Evolutionary conservation across 2,888 invertebrate species (phyloP).

Genomic region (Malthinus flaveolus): DNA sequence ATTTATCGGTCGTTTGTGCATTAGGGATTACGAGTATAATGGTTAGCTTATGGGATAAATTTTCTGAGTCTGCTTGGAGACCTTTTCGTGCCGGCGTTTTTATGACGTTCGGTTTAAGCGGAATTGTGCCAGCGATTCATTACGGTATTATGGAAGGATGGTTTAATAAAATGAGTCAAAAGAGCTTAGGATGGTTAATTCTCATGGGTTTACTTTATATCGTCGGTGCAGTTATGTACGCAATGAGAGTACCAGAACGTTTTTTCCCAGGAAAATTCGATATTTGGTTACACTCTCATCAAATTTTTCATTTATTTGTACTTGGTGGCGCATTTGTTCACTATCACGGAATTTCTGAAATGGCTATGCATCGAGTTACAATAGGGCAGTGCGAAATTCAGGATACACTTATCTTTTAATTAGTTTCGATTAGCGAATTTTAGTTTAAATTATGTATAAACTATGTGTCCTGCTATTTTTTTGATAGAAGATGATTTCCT

Average conservation of each 20-base stretch:
- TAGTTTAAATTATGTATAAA: too few relatives aligned
- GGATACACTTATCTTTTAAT: conserved; percentile 49
- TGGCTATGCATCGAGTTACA: conserved; percentile 92
- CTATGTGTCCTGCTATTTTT: too few relatives aligned
- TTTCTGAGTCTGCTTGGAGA: conserved; percentile 89
- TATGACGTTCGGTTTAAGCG: conserved; percentile 94
- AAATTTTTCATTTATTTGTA: conserved; percentile 98
- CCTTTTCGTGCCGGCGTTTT: conserved; percentile 94
- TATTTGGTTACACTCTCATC: conserved; percentile 99
- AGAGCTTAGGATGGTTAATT: conserved; percentile 71
- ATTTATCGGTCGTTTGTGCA: conserved; percentile 79
- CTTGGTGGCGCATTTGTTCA: conserved; percentile 99
- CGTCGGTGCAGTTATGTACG: conserved; percentile 94
- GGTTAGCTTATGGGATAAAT: conserved; percentile 93
- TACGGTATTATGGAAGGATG: conserved; percentile 94
- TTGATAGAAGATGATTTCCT: too few relatives aligned
- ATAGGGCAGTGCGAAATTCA: conserved; percentile 75
- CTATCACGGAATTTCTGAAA: conserved; percentile 96
- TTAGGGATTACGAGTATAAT: conserved; percentile 93
- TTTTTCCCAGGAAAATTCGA: conserved; percentile 97
- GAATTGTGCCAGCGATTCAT: conserved; percentile 96
- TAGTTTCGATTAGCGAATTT: not conserved
- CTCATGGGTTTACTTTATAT: conserved; percentile 79
- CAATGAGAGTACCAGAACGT: conserved; percentile 93
- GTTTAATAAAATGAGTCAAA: conserved; percentile 89